phyloP scores from a whole-genome alignment of 2,113 vertebrate species.

The Athene cunicularia region DNA sequence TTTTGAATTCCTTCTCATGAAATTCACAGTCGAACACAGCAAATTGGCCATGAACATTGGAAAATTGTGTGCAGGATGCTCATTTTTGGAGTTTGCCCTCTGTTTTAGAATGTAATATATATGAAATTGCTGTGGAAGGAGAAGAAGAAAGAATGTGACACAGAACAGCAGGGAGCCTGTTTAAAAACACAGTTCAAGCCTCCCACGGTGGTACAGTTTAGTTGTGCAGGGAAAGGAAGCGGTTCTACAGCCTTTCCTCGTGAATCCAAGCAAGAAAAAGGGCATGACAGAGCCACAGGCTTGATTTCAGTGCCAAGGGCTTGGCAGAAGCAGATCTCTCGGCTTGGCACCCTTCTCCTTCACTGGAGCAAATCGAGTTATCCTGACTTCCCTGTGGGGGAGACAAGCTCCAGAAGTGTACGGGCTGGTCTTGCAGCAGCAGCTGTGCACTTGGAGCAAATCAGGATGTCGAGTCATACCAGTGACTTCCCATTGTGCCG shows the following conservation, averaged over 20 bases:
- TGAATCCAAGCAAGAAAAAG: slow-evolving; percentile 68
- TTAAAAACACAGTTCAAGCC: slow-evolving; percentile 53
- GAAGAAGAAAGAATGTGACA: slow-evolving; percentile 54
- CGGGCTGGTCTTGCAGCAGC: slow-evolving; percentile 23
- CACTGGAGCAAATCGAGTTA: slow-evolving; percentile 60
- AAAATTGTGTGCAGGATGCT: slow-evolving; percentile 44
- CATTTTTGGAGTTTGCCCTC: slow-evolving; percentile 49
- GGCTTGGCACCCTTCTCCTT: slow-evolving; percentile 55
- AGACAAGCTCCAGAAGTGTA: slow-evolving; percentile 35
- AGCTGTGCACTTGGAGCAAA: slow-evolving; percentile 57
- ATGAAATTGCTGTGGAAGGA: slow-evolving; percentile 54
- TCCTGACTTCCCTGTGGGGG: not conserved
- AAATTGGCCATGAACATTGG: slow-evolving; percentile 54
- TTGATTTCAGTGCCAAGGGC: slow-evolving; percentile 59
- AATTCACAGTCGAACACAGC: slow-evolving; percentile 16
- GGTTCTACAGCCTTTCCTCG: not conserved
- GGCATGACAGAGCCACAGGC: slow-evolving; percentile 47
- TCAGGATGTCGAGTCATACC: not conserved
- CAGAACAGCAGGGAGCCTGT: slow-evolving; percentile 58
- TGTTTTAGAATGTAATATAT: slow-evolving; percentile 57
- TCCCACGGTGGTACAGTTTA: slow-evolving; percentile 10
- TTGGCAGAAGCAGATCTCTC: slow-evolving; percentile 53
- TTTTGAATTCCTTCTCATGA: slow-evolving; percentile 13
- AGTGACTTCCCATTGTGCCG: not conserved
- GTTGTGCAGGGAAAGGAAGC: not conserved